A percentile compares a stretch with the other conserved stretches of the same genome.
phyloP scores from a whole-genome alignment of 2,888 invertebrate species.

The Galerucella pusilla region DNA sequence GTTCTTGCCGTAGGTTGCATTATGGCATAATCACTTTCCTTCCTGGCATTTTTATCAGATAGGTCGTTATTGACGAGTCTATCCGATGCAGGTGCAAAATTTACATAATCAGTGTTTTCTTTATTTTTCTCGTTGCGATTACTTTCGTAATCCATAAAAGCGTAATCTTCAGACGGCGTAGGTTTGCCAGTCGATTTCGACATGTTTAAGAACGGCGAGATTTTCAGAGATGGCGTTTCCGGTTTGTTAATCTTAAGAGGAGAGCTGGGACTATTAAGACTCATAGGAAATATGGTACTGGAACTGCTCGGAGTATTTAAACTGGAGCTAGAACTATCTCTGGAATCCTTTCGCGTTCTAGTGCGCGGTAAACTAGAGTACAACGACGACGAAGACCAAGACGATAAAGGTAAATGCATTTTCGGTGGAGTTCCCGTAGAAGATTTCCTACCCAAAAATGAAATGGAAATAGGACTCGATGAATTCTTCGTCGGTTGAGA shows the following conservation, averaged over 20 bases:
- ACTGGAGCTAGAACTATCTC: conserved; percentile 63
- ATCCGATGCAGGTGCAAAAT: conserved; percentile 56
- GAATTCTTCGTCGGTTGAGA: conserved; percentile 53
- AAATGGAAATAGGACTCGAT: conserved; percentile 50
- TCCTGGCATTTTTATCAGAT: conserved; percentile 29
- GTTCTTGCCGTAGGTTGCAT: conserved; percentile 59
- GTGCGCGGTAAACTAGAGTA: conserved; percentile 66
- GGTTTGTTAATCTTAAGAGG: conserved; percentile 66
- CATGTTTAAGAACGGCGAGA: conserved; percentile 24
- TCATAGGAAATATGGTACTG: conserved; percentile 76
- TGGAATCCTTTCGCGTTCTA: conserved; percentile 58
- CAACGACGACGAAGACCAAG: conserved; percentile 64
- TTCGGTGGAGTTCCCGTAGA: conserved; percentile 64
- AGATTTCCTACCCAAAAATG: conserved; percentile 57
- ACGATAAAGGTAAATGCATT: conserved; percentile 66
- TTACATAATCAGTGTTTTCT: conserved; percentile 59
- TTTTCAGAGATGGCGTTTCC: conserved; percentile 51
- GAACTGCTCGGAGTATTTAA: conserved; percentile 71
- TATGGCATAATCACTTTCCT: conserved; percentile 66
- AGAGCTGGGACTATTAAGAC: conserved; percentile 75
- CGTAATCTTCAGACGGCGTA: conserved; percentile 54
- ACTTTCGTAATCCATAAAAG: conserved; percentile 60
- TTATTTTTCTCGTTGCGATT: conserved; percentile 37
- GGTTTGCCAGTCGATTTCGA: conserved; percentile 20
- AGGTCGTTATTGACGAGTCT: not conserved